Base-by-base conservation (phyloP, 2,888 invertebrate genomes). In the Agrochola macilenta region DNA sequence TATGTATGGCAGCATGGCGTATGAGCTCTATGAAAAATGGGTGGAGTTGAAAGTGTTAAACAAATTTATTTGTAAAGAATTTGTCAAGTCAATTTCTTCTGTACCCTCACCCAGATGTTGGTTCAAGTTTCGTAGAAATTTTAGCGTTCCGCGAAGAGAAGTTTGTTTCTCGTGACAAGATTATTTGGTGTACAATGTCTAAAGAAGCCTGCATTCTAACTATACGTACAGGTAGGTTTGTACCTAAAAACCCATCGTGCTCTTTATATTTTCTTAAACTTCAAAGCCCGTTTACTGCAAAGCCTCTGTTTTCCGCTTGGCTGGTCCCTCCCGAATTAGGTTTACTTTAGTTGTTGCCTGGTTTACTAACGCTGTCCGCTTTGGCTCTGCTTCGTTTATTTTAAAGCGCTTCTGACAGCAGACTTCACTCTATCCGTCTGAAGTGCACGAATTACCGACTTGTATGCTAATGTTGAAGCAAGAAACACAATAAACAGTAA, bases 261-360 rank as follows among this genome's bases (percentile, higher is more conserved):
- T 74, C 69, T 72, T 65, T 66, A 78, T 79, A 76, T 83, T 60
- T 85, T 81, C 75, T 78, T 78, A 85, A 83, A 83, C 78, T 66
- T 86, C 74, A 87, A 86, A 83, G 78, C 46, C 64, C 54, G 69
- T 75, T 78, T 80, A 75, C 54, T 69, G 65, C 66, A 77, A 83
- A 85, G 70, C 57, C 60, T 81, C 70, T 68, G 63, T 66, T 66
- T 78, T 80, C 74, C 66, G 69, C 78, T 79, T 74, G 83, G 78
- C 30, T 61, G 76, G 52, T 69, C 69, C 39, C 57, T 35, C 54
- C 82, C 11, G 60, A 79, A 79, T 79, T 69, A 82, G 64, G 74
- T 76, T 57, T 69, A 58, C 64, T 71, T 78, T 76, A 75, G 83
- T 82, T 78, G 84, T 71, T 76, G 65, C 43, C 39, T 58, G 30